phyloP scores from a whole-genome alignment of 2,113 vertebrate species.

The Thalassoma bifasciatum region DNA sequence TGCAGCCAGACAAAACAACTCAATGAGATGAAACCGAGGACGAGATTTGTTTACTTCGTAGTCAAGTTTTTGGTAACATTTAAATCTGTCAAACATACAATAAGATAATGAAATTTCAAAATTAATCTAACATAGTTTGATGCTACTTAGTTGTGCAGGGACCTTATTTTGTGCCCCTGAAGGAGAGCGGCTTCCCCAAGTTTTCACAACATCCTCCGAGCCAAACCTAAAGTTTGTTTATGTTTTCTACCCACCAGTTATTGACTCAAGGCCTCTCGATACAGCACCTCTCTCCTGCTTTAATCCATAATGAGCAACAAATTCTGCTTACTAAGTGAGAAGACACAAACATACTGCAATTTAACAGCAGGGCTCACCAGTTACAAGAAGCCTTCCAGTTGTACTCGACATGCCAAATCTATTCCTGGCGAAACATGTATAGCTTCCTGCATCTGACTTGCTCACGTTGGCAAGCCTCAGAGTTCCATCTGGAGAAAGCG shows the following conservation, averaged over 20 bases:
- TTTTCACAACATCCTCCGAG: conserved; percentile 26
- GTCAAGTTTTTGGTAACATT: not conserved
- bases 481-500: conserved; percentile 86
- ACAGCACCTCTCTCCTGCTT: conserved; percentile 32
- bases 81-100: not conserved
- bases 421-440: conserved; percentile 91
- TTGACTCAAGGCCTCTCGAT: conserved; percentile 48
- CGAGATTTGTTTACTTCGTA: not conserved
- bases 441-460: conserved; percentile 89
- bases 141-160: conserved; percentile 25
- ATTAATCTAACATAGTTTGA: not conserved
- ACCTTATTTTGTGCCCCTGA: not conserved
- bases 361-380: conserved; percentile 82
- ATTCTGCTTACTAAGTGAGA: conserved; percentile 64
- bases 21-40: conserved; percentile 23
- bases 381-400: conserved; percentile 88
- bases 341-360: conserved; percentile 29
- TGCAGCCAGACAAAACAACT: conserved; percentile 40
- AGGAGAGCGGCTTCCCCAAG: conserved; percentile 11
- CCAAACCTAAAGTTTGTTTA: conserved; percentile 26
- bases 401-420: conserved; percentile 91
- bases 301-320: conserved; percentile 58
- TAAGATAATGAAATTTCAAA: not conserved
- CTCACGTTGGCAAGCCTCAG: conserved; percentile 89
- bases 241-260: conserved; percentile 49